phyloP scores from a whole-genome alignment of 2,113 vertebrate species.

The Orientallactaga bullata region DNA sequence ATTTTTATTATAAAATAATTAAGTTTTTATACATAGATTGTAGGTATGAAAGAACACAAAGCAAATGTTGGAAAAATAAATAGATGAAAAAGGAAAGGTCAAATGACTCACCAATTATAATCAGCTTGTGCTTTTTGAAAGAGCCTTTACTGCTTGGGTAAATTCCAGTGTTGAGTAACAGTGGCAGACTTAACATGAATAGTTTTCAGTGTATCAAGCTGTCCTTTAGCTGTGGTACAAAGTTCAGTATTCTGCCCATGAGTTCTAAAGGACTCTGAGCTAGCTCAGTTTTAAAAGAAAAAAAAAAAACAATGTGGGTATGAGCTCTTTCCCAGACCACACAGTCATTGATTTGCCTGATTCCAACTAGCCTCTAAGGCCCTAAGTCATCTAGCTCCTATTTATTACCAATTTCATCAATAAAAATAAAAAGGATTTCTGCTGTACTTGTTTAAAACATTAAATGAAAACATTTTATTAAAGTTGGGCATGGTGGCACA shows the following conservation, averaged over 20 bases:
- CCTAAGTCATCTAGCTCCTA: not conserved
- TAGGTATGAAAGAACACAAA: not conserved
- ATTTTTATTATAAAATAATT: not conserved
- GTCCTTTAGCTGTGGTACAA: conserved; percentile 9
- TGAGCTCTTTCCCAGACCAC: not conserved
- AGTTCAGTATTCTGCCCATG: not conserved
- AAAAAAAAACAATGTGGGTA: no score
- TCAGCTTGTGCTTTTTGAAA: conserved; percentile 29
- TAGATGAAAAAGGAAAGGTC: conserved; percentile 13
- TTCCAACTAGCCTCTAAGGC: not conserved
- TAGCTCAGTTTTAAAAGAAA: not conserved
- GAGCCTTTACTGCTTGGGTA: not conserved
- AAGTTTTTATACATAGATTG: not conserved
- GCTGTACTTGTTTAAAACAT: conserved; percentile 5
- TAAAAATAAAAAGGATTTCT: not conserved
- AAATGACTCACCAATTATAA: conserved; percentile 8
- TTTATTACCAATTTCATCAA: conserved; percentile 28
- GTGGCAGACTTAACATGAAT: not conserved
- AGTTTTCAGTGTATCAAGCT: conserved; percentile 25
- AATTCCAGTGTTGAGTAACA: not conserved
- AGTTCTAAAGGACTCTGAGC: not conserved
- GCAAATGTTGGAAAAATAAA: conserved; percentile 14
- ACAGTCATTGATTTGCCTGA: not conserved
- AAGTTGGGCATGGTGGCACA: no score
- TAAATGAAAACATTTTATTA: conserved; percentile 36